A percentile compares a stretch with the other conserved stretches of the same genome.
Evolutionary conservation across 2,113 vertebrate species (phyloP).

Genomic region (Muscicapa adusta): DNA sequence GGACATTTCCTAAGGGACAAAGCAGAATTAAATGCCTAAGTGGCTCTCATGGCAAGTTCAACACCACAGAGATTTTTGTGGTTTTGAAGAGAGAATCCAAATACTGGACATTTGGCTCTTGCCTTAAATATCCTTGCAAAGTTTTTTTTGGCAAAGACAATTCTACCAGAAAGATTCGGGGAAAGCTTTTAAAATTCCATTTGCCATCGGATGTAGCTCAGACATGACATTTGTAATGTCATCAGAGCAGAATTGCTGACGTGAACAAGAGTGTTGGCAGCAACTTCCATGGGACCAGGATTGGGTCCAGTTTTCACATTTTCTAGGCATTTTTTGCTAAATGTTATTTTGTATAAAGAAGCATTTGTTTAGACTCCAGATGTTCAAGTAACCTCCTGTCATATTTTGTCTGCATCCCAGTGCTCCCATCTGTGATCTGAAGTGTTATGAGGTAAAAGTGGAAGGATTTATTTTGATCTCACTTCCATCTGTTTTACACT

Average conservation of each 20-base stretch:
- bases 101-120: neutral
- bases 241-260: constrained; percentile 17
- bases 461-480: constrained; percentile 51
- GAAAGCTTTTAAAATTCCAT: constrained; percentile 30
- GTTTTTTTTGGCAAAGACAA: constrained; percentile 19
- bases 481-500: constrained; percentile 28
- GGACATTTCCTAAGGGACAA: neutral
- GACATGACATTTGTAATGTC: constrained; percentile 28
- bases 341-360: constrained; percentile 4
- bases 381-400: constrained; percentile 41
- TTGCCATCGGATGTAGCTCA: constrained; percentile 9
- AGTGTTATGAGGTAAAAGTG: constrained; percentile 10
- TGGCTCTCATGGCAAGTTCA: neutral
- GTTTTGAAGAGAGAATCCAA: constrained; percentile 7
- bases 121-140: neutral
- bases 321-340: constrained; percentile 26
- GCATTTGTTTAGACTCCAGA: constrained; percentile 57
- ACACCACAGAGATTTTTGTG: neutral
- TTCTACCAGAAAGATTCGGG: constrained; percentile 7
- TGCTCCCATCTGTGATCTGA: constrained; percentile 26
- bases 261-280: constrained; percentile 10
- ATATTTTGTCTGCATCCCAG: constrained; percentile 43
- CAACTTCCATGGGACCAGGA: neutral
- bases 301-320: constrained; percentile 21
- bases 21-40: neutral